Evolutionary conservation across 2,888 invertebrate species (phyloP).

Genomic region (Cryptocephalus moraei): DNA sequence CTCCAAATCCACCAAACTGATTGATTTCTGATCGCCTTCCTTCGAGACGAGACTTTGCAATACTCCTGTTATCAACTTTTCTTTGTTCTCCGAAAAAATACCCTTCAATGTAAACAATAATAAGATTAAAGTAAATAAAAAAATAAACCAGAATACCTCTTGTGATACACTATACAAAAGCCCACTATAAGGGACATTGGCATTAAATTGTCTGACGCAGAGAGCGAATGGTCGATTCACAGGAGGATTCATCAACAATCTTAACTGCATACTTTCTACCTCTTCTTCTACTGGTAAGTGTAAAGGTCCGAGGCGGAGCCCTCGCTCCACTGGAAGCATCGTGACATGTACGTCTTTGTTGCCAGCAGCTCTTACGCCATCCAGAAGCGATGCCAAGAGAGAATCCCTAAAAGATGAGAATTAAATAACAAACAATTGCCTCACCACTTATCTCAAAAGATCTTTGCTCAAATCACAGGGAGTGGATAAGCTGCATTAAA

Average conservation of each 20-base stretch:
- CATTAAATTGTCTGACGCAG: conserved; percentile 89
- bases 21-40: conserved; percentile 50
- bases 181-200: conserved; percentile 96
- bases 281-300: conserved; percentile 91
- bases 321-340: conserved; percentile 73
- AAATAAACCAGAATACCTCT: conserved; percentile 56
- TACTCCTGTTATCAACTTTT: conserved; percentile 89
- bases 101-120: conserved; percentile 51
- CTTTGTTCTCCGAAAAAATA: conserved; percentile 95
- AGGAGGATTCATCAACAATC: conserved; percentile 60
- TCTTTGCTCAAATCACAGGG: too few relatives aligned
- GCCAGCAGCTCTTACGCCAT: conserved; percentile 93
- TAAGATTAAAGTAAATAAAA: conserved; percentile 1
- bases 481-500: too few relatives aligned
- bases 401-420: conserved; percentile 62
- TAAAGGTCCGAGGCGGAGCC: conserved; percentile 81
- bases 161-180: conserved; percentile 91
- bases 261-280: conserved; percentile 84
- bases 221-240: conserved; percentile 59
- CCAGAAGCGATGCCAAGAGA: conserved; percentile 85
- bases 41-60: conserved; percentile 72
- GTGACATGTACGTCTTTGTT: conserved; percentile 94
- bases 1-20: conserved; percentile 69
- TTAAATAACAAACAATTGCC: not conserved
- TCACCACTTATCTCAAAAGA: too few relatives aligned